Base-by-base conservation (phyloP, 1,140 invertebrate genomes). In the Calephelis nemesis region DNA sequence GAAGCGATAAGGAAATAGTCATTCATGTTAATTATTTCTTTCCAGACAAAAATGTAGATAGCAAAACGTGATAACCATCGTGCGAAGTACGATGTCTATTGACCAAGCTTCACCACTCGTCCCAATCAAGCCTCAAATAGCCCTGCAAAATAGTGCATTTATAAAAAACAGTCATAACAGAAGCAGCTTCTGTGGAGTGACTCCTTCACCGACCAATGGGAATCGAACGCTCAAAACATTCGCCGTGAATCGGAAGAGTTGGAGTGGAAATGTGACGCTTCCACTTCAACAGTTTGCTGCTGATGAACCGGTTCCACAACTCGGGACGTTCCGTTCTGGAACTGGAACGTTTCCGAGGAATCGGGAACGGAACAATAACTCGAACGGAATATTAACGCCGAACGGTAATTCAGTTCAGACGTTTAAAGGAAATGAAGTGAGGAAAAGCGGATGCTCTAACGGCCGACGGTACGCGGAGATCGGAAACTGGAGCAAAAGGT, bases 401-500 rank as follows among this genome's bases (percentile, higher is more conserved):
- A 92, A 92, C 86, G 92, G 90, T 75, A 92, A 92, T 80, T 85
- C 88, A 30, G 81, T 86, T 62, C 84, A 88, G 79, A 88, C 85
- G 73, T 79, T 85, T 70, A 86, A 74, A 89, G 91, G 87, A 88
- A 92, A 90, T 88, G 92, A 92, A 86, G 82, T 88, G 80, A 91
- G 89, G 73, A 88, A 87, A 72, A 92, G 88, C 84, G 88, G 83
- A 81, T 84, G 85, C 72, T 79, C 86, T 74, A 92, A 91, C 78
- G 91, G 90, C 71, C 87, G 91, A 76, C 88, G 92, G 68, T 92
- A 92, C 81, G 92, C 92, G 62, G 92, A 92, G 79, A 92, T 92
- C 75, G 92, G 92, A 79, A 92, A 92, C 87, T 92, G 91, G 91
- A 91, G 80, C 78, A 87, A 92, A 85, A 92, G 91, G 89, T 91